Evolutionary conservation across 2,888 invertebrate genomes (phyloP).

Genomic region (Xanthia togata): DNA sequence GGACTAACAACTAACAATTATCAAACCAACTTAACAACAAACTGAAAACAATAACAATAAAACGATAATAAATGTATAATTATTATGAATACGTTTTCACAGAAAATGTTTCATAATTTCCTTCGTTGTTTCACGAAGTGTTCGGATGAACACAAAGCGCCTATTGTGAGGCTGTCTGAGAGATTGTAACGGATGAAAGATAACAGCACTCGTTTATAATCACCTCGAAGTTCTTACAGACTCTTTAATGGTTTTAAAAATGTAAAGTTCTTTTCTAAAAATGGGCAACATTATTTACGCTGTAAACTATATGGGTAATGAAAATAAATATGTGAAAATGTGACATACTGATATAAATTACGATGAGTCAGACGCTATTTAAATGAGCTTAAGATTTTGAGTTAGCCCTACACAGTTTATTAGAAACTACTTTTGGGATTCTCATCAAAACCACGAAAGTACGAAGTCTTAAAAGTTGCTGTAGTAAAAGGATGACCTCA

Average conservation of each 20-base stretch:
- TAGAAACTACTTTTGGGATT: too few species aligned
- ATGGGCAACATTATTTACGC: neutral
- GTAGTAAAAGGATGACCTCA: neutral
- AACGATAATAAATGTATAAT: neutral
- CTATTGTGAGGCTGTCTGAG: slow-evolving; percentile 23
- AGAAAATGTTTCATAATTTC: slow-evolving; percentile 18
- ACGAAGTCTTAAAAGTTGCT: neutral
- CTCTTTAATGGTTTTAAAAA: neutral
- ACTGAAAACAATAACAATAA: slow-evolving; percentile 7
- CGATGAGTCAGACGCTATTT: too few species aligned
- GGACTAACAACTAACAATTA: neutral
- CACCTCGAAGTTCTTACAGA: neutral
- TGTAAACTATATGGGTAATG: too few species aligned
- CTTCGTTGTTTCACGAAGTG: neutral
- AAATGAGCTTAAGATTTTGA: too few species aligned
- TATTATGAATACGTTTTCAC: neutral
- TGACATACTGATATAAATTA: too few species aligned
- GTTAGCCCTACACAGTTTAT: too few species aligned
- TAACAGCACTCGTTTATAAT: slow-evolving; percentile 1
- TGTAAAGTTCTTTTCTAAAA: neutral
- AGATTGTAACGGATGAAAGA: slow-evolving; percentile 13
- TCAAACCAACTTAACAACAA: neutral
- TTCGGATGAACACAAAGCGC: slow-evolving; percentile 6
- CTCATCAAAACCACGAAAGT: neutral
- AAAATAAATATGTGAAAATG: too few species aligned